These are phyloP conservation scores for Typhlichthys subterraneus DNA, from an alignment of 2,797 vertebrate species.

Conservation along the genomic window DNA sequence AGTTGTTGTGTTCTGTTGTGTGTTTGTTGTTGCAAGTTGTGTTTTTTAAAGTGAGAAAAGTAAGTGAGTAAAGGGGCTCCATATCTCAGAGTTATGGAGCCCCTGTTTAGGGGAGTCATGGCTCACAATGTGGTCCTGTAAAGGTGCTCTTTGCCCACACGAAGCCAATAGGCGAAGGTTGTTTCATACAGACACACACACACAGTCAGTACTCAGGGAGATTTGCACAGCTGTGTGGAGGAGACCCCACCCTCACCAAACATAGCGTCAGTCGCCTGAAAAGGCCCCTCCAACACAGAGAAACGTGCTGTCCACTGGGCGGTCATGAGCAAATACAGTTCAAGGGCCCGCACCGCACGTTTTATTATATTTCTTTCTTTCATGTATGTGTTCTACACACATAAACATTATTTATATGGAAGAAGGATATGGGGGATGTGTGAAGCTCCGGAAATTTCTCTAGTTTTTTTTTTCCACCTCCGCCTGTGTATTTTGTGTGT, in stretches of 20 bases:
- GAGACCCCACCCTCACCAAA: slow-evolving; percentile 73
- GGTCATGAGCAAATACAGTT: slow-evolving; percentile 62
- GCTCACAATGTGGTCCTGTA: slow-evolving; percentile 53
- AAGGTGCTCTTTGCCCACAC: slow-evolving; percentile 32
- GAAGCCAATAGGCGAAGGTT: too few relatives aligned
- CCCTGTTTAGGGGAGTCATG: too few relatives aligned
- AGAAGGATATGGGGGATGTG: slow-evolving; percentile 20
- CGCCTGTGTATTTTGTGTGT: slow-evolving; percentile 12
- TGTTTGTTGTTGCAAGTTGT: too few relatives aligned
- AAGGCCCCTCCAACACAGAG: slow-evolving; percentile 67
- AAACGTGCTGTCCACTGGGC: slow-evolving; percentile 41
- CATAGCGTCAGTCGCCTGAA: slow-evolving; percentile 63
- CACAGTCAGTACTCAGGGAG: slow-evolving; percentile 61
- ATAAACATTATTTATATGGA: slow-evolving; percentile 32
- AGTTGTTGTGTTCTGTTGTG: too few relatives aligned
- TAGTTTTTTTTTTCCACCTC: background rate
- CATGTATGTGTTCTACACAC: slow-evolving; percentile 49
- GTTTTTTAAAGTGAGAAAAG: too few relatives aligned
- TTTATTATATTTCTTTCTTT: slow-evolving; percentile 58
- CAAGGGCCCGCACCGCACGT: slow-evolving; percentile 35
- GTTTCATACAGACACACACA: background rate
- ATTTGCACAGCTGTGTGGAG: slow-evolving; percentile 85
- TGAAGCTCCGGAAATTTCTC: slow-evolving; percentile 20
- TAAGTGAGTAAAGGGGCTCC: too few relatives aligned
- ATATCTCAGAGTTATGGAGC: too few relatives aligned